These are phyloP conservation scores for Synanthedon tipuliformis DNA, from an alignment of 2,888 invertebrate species.

Conservation along the genomic window DNA sequence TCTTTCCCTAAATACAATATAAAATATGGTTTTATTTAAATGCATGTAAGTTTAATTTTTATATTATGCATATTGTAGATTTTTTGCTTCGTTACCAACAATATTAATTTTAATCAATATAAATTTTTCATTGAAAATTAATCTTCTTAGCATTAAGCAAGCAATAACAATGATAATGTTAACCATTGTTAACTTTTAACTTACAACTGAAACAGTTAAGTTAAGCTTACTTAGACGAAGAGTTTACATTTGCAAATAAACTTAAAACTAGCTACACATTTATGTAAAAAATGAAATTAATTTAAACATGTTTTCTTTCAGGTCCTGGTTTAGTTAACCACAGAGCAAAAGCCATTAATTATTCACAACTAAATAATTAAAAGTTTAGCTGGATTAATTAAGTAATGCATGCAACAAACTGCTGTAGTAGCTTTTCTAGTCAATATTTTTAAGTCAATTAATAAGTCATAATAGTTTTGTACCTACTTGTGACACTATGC, in stretches of 20 bases:
- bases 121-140: background rate
- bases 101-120: background rate
- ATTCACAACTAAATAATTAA: constrained; percentile 10
- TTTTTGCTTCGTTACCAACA: background rate
- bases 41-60: constrained; percentile 44
- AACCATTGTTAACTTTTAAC: too few relatives aligned
- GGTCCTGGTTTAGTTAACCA: constrained; percentile 24
- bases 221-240: background rate
- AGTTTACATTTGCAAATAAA: background rate
- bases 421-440: constrained; percentile 6
- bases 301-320: constrained; percentile 34
- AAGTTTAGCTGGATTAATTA: constrained; percentile 4
- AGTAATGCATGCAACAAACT: constrained; percentile 26
- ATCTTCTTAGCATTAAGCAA: background rate
- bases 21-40: constrained; percentile 35
- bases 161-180: too few relatives aligned
- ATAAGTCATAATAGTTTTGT: background rate
- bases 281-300: background rate
- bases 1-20: constrained; percentile 34
- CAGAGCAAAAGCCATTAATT: constrained; percentile 55
- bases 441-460: background rate
- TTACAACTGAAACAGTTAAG: background rate
- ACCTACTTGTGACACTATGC: constrained; percentile 46
- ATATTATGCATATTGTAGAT: background rate
- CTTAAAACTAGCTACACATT: background rate